Percentiles rank a stretch among this genome's conserved stretches.
phyloP scores from a whole-genome alignment of 30 jellyfish, hydroid and myxozoan genomes.

The Nemopilema nomurai region DNA sequence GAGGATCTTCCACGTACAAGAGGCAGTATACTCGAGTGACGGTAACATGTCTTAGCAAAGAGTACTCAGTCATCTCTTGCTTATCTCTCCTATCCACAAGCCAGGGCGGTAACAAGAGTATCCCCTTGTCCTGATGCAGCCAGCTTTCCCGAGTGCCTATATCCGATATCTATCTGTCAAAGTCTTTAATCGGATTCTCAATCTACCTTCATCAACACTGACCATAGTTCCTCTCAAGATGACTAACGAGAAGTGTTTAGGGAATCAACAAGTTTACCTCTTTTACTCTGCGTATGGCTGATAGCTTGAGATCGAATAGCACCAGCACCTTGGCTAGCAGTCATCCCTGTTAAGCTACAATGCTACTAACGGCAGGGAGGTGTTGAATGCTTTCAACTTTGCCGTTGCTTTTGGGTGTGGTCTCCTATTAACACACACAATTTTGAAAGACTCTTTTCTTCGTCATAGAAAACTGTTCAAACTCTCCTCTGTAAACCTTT shows the following conservation, averaged over 20 bases:
- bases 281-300: no score
- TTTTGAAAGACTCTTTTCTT: no score
- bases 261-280: no score
- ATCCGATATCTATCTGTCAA: neutral
- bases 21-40: neutral
- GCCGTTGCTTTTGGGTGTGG: no score
- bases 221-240: neutral
- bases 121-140: neutral
- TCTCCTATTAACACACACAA: no score
- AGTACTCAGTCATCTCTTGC: neutral
- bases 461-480: no score
- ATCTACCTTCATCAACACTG: neutral
- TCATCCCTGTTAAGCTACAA: no score
- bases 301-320: no score
- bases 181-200: neutral
- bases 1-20: neutral
- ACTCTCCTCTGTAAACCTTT: no score
- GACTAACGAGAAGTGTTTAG: neutral
- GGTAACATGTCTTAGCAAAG: neutral
- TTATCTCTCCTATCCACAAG: neutral
- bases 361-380: no score
- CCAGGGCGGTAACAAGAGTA: neutral
- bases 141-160: neutral
- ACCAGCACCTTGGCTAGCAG: no score
- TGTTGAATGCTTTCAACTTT: no score